Conservation (phyloP, 1,140 invertebrate species). For the Zaprionus kolodkinae region DNA sequence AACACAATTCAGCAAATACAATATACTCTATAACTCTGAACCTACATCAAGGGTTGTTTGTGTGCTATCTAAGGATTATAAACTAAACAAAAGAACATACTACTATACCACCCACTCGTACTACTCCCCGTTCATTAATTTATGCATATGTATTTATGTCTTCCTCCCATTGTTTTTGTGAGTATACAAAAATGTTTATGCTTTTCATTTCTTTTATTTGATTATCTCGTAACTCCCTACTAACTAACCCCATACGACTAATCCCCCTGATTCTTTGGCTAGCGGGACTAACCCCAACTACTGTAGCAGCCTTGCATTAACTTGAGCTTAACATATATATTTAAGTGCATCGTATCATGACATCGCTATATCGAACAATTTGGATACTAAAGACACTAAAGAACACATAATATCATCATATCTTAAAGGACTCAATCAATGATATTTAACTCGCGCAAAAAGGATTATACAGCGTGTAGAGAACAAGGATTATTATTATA, state of each 20-base stretch:
- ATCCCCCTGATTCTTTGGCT: not conserved
- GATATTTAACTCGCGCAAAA: conserved; percentile 2
- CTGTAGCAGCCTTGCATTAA: conserved; percentile 1
- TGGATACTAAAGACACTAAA: conserved; percentile 32
- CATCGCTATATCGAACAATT: conserved; percentile 9
- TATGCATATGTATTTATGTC: conserved; percentile 76
- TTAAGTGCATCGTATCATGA: conserved; percentile 4
- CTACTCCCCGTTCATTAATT: conserved; percentile 73
- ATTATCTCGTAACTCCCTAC: not conserved
- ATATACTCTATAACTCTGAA: conserved; percentile 16
- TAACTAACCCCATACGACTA: not conserved
- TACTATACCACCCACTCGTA: conserved; percentile 61
- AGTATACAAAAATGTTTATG: conserved; percentile 76
- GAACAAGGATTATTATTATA: conserved; percentile 38
- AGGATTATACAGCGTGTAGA: conserved; percentile 29
- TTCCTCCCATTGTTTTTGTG: conserved; percentile 79
- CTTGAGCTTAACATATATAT: conserved; percentile 7
- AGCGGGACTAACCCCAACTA: not conserved
- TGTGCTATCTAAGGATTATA: conserved; percentile 33
- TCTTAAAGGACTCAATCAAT: conserved; percentile 48
- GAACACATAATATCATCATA: conserved; percentile 34
- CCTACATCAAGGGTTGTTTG: conserved; percentile 21
- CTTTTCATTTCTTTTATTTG: conserved; percentile 48
- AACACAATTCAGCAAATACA: not conserved
- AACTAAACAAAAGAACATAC: conserved; percentile 38